Base-by-base conservation (phyloP, 2,113 vertebrate genomes). In the Ranitomeya variabilis region DNA sequence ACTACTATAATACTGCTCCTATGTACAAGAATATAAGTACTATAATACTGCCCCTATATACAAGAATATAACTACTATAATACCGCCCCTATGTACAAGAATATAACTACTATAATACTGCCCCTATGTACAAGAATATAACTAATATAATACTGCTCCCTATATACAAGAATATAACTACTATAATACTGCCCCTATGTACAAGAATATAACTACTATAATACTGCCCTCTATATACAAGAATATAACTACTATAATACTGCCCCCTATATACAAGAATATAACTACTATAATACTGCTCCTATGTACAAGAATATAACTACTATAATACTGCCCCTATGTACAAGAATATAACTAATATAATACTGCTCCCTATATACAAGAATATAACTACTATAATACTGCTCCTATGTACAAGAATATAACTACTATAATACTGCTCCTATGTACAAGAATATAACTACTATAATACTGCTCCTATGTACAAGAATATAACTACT, bases 171-270 rank as follows among this genome's bases (percentile, higher is more conserved):
- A 31, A 31, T 31, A 31, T 31, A 31, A 31, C 26, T 31, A 31
- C 26, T 31, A 31, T 31, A 31, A 31, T 31, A 31, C 26, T 31
- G 26, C 26, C 2, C 26, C 26, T 31, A 31, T 31, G 7, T 62
- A 62, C 60, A 62, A 62, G 60, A 62, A 62, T 62, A 62, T 62
- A 62, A 62, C 60, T 62, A 62, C 60, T 62, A 62, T 62, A 62
- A 62, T 62, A 62, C 60, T 62, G 60, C 60, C 4, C 60, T n/a
- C 60, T 62, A 62, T 69, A 2, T 69, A 69, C 66, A 69, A 69
- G 66, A 71, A 71, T 71, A 71, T 71, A 71, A 71, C 26, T 71
- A 31, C 69, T 71, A 71, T 71, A 71, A 71, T 71, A 71, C 69
- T 71, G 26, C 69, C 10, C 10, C 60, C 60, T 7, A 31, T 31